Evolutionary conservation across 1,140 invertebrate species (phyloP).

Genomic region (Phthorimaea operculella): DNA sequence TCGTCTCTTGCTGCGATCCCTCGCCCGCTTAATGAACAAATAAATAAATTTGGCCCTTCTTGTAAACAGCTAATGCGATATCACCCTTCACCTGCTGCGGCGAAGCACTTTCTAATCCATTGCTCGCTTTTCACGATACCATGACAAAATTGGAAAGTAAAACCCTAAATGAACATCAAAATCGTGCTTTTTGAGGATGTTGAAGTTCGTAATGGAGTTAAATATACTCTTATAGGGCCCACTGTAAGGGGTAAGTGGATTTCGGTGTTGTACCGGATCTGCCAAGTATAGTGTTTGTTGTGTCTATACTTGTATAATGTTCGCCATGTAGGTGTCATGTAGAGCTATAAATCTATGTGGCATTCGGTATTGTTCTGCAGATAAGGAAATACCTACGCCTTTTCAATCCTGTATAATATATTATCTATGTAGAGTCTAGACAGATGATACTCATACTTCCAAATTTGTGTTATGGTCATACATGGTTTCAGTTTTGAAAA

Average conservation of each 20-base stretch:
- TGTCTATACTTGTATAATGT: not conserved
- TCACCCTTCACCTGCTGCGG: too few species aligned
- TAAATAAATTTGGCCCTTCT: slow-evolving; percentile 65
- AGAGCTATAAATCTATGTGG: slow-evolving; percentile 4
- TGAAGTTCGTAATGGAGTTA: too few species aligned
- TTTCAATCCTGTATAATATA: too few species aligned
- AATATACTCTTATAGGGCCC: slow-evolving; percentile 34
- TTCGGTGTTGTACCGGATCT: slow-evolving; percentile 60
- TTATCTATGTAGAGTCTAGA: too few species aligned
- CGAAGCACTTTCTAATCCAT: too few species aligned
- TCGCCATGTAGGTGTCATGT: slow-evolving; percentile 16
- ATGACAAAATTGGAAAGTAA: too few species aligned
- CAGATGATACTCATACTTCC: too few species aligned
- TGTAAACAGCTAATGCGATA: slow-evolving; percentile 56
- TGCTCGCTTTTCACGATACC: too few species aligned
- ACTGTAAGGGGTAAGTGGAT: slow-evolving; percentile 64
- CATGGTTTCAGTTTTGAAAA: too few species aligned
- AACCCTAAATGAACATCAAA: too few species aligned
- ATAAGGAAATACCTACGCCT: not conserved
- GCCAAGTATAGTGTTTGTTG: not conserved
- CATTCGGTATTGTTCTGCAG: not conserved
- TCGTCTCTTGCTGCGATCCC: slow-evolving; percentile 52
- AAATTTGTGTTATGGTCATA: too few species aligned
- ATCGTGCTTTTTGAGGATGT: too few species aligned
- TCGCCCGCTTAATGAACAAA: slow-evolving; percentile 64